Evolutionary conservation across 1,140 invertebrate genomes (phyloP), one percentile per base, ranked within the genome.

Genomic region (Heliothis virescens): DNA sequence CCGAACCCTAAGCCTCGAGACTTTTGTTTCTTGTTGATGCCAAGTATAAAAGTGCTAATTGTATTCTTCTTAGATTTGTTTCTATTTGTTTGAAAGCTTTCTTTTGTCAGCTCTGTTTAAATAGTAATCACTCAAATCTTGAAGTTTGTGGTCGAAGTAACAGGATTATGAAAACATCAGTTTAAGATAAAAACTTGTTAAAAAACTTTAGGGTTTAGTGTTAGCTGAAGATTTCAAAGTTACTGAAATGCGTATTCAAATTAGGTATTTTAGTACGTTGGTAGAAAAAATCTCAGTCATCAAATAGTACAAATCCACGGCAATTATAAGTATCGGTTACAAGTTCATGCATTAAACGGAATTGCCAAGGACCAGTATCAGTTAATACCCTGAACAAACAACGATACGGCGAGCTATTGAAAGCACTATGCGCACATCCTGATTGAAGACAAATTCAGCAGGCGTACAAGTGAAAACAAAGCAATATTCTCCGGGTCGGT

Each of bases 381-480:
- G 16, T 60, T 74, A 41, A 76, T 63, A 63, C 21, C 57, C 16
- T 55, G 16, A 18, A 62, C 10, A 60, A 74, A 74, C 47, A 74
- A 48, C 34, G 72, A 48, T 60, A 26, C 53, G 29, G 11, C 69
- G 29, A 65, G 53, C 48, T 4, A 41, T 34, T 48, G 47, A 65
- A 65, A 48, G 63, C 74, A 76, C 60, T 26, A 60, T n/a, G 21
- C 18, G 47, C 74, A 65, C 26, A 79, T 21, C 67, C 41, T 79
- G 60, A 82, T 82, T 74, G 74, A 84, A 84, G 79, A 81, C 71
- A 81, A 83, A 81, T 81, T 79, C 60, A 78, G 65, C 71, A 47
- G 74, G 62, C 81, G 80, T 73, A 71, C 73, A 78, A 81, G 83
- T 84, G 83, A 90, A 90, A 90, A 89, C 86, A 88, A 87, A 89